These are phyloP conservation scores for Morone saxatilis DNA, from an alignment of 2,113 vertebrate species.

Conservation along the genomic window DNA sequence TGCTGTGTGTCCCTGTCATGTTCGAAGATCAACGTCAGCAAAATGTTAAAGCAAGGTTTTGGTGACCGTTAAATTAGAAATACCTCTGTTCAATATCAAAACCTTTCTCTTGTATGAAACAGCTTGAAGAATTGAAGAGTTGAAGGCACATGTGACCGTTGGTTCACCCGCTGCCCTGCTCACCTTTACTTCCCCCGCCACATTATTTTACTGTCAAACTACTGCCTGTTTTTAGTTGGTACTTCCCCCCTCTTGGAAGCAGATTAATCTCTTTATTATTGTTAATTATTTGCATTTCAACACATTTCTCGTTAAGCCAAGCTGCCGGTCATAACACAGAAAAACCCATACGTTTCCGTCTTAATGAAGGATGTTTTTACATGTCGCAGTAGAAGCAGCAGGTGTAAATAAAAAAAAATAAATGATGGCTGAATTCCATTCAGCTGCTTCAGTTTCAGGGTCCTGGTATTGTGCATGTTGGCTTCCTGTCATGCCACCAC, in stretches of 20 bases:
- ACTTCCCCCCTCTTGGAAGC: neutral
- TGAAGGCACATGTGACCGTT: slow-evolving; percentile 5
- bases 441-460: neutral
- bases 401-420: neutral
- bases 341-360: too few species aligned
- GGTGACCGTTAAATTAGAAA: neutral
- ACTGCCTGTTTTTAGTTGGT: slow-evolving; percentile 8
- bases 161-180: slow-evolving; percentile 18
- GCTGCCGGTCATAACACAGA: neutral
- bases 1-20: neutral
- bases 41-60: neutral
- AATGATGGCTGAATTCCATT: neutral
- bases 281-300: slow-evolving; percentile 33
- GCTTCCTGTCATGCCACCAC: too few species aligned
- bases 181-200: neutral
- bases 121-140: neutral
- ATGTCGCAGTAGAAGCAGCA: neutral
- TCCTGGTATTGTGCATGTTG: too few species aligned
- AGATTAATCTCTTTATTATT: neutral
- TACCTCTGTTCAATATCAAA: slow-evolving; percentile 6
- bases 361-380: neutral
- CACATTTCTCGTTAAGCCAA: neutral
- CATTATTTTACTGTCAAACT: slow-evolving; percentile 34
- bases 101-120: slow-evolving; percentile 18
- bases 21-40: neutral